Conservation (phyloP, 2,797 vertebrate species). For the Erethizon dorsatum region DNA sequence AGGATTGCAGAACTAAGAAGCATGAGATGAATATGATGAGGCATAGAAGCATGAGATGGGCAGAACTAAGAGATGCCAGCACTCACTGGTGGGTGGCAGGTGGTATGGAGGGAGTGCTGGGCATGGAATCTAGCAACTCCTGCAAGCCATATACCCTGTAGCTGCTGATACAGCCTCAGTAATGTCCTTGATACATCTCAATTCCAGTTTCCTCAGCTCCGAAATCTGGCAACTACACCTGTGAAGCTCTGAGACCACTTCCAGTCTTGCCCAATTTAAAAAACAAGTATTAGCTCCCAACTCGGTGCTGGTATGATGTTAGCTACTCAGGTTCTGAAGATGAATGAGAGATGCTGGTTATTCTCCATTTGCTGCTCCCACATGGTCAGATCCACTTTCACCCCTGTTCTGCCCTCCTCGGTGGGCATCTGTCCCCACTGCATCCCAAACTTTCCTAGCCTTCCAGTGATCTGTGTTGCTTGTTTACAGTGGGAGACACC, state of each 20-base stretch:
- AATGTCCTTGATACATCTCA: not conserved
- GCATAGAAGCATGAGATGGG: not conserved
- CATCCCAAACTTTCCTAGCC: too few species aligned
- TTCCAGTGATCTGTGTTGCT: not conserved
- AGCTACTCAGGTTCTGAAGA: not conserved
- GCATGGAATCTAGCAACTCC: not conserved
- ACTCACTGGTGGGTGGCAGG: rapidly evolving
- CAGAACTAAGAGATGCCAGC: not conserved
- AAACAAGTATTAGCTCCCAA: not conserved
- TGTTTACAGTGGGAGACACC: not conserved
- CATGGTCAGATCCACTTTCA: not conserved
- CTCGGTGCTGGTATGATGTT: not conserved
- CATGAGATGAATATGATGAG: not conserved
- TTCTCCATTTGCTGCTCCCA: not conserved
- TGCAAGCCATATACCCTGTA: not conserved
- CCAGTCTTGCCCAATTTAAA: not conserved
- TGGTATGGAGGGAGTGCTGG: not conserved
- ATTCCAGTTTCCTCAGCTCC: not conserved
- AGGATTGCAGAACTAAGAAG: not conserved
- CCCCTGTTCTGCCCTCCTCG: not conserved
- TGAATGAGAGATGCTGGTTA: not conserved
- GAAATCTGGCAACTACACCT: not conserved
- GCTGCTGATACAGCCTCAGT: not conserved
- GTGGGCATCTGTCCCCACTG: not conserved
- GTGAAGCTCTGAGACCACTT: not conserved